Base-by-base conservation (phyloP, 2,113 vertebrate species). In the Montifringilla adamsi region DNA sequence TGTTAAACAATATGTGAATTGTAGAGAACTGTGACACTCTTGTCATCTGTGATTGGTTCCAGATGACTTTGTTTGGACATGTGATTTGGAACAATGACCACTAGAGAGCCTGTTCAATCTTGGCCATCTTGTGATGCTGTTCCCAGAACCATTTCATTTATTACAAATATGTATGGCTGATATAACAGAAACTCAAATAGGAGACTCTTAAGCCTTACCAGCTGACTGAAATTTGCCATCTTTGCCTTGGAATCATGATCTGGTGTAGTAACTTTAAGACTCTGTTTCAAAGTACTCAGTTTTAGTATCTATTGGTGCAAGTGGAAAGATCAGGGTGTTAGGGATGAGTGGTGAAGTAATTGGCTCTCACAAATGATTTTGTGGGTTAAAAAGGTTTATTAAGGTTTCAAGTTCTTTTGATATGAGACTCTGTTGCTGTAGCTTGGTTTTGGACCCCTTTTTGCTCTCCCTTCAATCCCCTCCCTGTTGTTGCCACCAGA, bases 1-100 rank as follows among this genome's bases (percentile, higher is more conserved):
- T 58, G 87, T 97, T 97, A 97, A 97, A 93, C 77, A 97, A 95
- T 92, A n/a, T n/a, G n/a, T n/a, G n/a, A n/a, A 84, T 47, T 81
- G 69, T 22, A 73, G 37, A 70, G 47, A 97, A 33, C 27, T 92
- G 69, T 83, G 81, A 59, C 69, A 78, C 55, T 77, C 55, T 77
- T 96, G 56, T 86, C 69, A 90, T 87, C 46, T 92, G 1, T 55
- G 59, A 47, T 22, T 74, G 30, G 20, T 7, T 43, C 11, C 39
- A 44, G 15, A 6, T 9, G 3, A 30, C 17, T 15, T 23, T 73
- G 35, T 15, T 23, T 73, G 35, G 37, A 23, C 9, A 43, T 4
- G 3, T 2, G 6, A 10, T 35, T 62, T 5, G 1, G 21, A 12
- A 63, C 66, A 60, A 83, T 31, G 8, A 66, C 3, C 10, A 69